Base-by-base conservation (phyloP, 1,140 invertebrate species). In the Papilio polytes region DNA sequence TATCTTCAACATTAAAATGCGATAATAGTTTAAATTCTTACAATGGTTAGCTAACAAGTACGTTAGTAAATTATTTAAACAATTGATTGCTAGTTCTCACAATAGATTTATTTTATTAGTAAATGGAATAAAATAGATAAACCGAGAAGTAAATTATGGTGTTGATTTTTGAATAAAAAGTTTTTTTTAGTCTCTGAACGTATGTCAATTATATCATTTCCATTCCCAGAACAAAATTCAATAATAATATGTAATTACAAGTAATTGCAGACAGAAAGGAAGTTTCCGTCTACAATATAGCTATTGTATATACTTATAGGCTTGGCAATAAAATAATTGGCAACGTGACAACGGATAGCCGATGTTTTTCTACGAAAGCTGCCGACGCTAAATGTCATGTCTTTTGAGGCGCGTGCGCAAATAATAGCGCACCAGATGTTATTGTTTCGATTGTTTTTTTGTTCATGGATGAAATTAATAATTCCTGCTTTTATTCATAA, bases 301-400 rank as follows among this genome's bases (percentile, higher is more conserved):
- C 4, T 46, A 22, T 46, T 36, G 41, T 36, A 74, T 74, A 48
- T 13, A 53, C 22, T 51, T 51, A 3, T 46, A 76, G 74, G 41
- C 74, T 76, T 76, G 46, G 72, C 36, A 51, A 76, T 48, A 48
- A 76, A 76, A 76, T 51, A 1, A 76, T 51, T 76, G 74, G 74
- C 74, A 76, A 12, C 12, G 13, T 76, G 74, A 76, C 74, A 76
- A 53, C 74, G n/a, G 74, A 76, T 76, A 10, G 44, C 74, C 46
- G 46, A 26, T 76, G 74, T 76, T 46, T 76, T 76, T 51, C 74
- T 53, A 0, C 44, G 73, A 76, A 76, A 76, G 44, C 74, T 76
- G 9, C 12, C 72, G 31, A 46, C 46, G 36, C 74, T 76, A 76
- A 76, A 76, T 76, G 44, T 76, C 44, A 76, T 22, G 74, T 76